Percentiles rank a stretch among this genome's conserved stretches.
These are phyloP conservation scores for Nomia melanderi DNA, from an alignment of 1,140 invertebrate genomes.

Conservation along the genomic window DNA sequence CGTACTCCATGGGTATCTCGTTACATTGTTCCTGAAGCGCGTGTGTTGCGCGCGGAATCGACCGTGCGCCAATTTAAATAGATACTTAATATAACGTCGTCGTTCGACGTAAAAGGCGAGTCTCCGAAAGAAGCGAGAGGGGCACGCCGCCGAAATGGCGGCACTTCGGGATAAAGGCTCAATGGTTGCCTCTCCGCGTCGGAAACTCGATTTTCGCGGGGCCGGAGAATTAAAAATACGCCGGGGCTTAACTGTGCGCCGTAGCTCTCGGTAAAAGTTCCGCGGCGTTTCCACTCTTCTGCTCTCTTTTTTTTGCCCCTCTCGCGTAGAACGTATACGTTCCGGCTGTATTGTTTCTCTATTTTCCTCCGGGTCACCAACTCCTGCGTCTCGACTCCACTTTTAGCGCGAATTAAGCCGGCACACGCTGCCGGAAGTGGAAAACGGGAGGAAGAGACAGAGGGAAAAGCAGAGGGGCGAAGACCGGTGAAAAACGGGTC, in stretches of 20 bases:
- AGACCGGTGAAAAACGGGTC: neutral
- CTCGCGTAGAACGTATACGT: neutral
- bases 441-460: neutral
- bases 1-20: constrained; percentile 15
- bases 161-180: too few relatives aligned
- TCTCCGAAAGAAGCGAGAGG: neutral
- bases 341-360: constrained; percentile 17
- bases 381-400: neutral
- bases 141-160: too few relatives aligned
- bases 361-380: constrained; percentile 23
- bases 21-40: constrained; percentile 27
- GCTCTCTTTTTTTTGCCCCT: neutral
- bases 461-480: too few relatives aligned
- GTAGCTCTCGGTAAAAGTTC: neutral
- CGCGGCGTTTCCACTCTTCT: neutral
- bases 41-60: constrained; percentile 9
- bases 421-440: neutral
- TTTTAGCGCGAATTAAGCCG: constrained; percentile 14
- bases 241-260: neutral
- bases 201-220: neutral
- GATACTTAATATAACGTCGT: neutral
- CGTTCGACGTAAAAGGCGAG: constrained; percentile 13
- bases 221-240: neutral
- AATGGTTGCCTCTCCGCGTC: too few relatives aligned
- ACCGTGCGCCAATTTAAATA: constrained; percentile 10